phyloP scores from a whole-genome alignment of 2,888 invertebrate species.

The Acheta domesticus region DNA sequence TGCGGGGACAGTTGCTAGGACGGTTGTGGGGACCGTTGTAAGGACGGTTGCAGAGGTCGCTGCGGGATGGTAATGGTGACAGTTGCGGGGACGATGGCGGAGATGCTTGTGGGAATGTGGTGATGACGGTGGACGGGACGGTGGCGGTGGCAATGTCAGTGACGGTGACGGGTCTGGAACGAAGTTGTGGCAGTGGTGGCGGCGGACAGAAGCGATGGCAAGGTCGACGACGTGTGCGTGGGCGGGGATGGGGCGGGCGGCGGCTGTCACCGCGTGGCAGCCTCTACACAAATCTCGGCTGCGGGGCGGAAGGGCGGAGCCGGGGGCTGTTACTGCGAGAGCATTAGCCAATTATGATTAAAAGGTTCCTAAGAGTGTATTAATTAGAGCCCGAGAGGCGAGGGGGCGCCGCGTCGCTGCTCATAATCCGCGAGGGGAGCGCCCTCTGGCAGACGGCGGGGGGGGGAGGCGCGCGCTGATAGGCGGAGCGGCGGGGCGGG shows the following conservation, averaged over 20 bases:
- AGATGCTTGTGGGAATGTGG: too few relatives aligned
- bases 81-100: too few relatives aligned
- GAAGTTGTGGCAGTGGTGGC: not conserved
- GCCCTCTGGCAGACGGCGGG: not conserved
- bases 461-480: not conserved
- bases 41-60: too few relatives aligned
- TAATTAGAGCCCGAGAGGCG: constrained; percentile 45
- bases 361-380: constrained; percentile 52
- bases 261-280: not conserved
- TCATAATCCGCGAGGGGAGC: not conserved
- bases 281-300: not conserved
- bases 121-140: too few relatives aligned
- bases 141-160: too few relatives aligned
- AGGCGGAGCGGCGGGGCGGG: too few relatives aligned
- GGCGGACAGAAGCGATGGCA: not conserved
- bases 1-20: too few relatives aligned
- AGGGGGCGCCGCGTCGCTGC: not conserved
- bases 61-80: too few relatives aligned
- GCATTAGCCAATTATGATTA: constrained; percentile 52
- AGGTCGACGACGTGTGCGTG: not conserved
- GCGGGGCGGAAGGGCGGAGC: not conserved
- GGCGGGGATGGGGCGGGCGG: not conserved
- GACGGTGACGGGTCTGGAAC: too few relatives aligned
- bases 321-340: constrained; percentile 18
- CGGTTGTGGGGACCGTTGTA: too few relatives aligned